These are phyloP conservation scores for Mugil cephalus DNA, from an alignment of 2,113 vertebrate genomes.

Conservation along the genomic window DNA sequence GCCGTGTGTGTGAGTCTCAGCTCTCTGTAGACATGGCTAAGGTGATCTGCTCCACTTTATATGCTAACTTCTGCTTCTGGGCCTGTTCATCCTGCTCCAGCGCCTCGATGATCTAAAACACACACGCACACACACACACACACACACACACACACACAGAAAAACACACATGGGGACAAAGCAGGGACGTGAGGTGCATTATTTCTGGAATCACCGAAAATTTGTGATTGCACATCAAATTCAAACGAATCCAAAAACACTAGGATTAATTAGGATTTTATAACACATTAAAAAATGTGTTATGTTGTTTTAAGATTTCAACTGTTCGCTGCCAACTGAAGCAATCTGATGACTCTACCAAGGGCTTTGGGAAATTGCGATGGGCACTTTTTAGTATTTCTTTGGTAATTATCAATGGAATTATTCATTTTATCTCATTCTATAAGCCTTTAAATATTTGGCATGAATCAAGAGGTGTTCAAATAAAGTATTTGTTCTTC, in stretches of 20 bases:
- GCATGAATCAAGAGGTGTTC: neutral
- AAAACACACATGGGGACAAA: slow-evolving; percentile 19
- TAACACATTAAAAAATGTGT: too few species aligned
- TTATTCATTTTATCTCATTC: too few species aligned
- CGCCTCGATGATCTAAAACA: slow-evolving; percentile 89
- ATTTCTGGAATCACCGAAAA: neutral
- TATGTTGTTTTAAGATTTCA: too few species aligned
- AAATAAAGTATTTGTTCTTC: neutral
- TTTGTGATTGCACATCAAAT: neutral
- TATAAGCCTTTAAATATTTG: too few species aligned
- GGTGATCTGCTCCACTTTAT: slow-evolving; percentile 94
- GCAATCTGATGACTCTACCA: neutral
- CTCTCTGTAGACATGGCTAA: slow-evolving; percentile 92
- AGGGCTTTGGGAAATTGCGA: neutral
- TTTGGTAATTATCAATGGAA: too few species aligned
- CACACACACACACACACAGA: too few species aligned
- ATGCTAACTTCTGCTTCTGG: slow-evolving; percentile 91
- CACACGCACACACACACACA: slow-evolving; percentile 44
- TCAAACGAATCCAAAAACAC: too few species aligned
- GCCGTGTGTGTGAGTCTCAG: slow-evolving; percentile 81
- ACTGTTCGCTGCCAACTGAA: slow-evolving; percentile 5
- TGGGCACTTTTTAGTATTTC: neutral
- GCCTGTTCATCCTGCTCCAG: slow-evolving; percentile 95
- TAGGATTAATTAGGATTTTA: too few species aligned
- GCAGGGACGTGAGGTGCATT: slow-evolving; percentile 16